Evolutionary conservation across 1,140 invertebrate genomes (phyloP), one percentile per base, ranked within the genome.

Genomic region (Diorhabda carinulata): DNA sequence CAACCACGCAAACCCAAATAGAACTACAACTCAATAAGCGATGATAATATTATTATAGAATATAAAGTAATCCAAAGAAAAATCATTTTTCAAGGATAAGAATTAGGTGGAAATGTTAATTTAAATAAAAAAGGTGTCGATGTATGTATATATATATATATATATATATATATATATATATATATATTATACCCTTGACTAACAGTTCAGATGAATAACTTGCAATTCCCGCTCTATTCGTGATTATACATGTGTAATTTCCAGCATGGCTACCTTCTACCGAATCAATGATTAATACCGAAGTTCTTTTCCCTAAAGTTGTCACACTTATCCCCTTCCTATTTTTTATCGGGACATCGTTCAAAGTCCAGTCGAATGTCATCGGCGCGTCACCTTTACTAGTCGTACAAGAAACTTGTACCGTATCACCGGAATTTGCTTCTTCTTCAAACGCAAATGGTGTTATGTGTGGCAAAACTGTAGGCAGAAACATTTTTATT

Each of bases 241-340:
- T 85, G 73, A 89, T 91, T 61, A 86, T 86, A 81, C 90, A 92
- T 70, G 87, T 87, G 78, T 90, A 91, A 72, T 88, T 84, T 42
- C 90, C 90, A 10, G 83, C 93, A 93, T 61, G 91, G 90, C 86
- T 85, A 61, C 90, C 88, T 73, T 87, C 88, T 66, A 90, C 89
- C 8, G 89, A 87, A 69, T 91, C 88, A 68, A 96, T 94, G 43
- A 87, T 88, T 68, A 97, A 82, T 74, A 93, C 83, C 66, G 87
- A 89, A 68, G 88, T 89, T 77, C 88, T 87, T 71, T 88, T 86
- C 62, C 91, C 90, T 74, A 90, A 80, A 80, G 86, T 87, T n/a
- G 77, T 71, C 5, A 77, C 72, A 57, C 57, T 65, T 58, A 79
- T 70, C 52, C 71, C 75, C 5, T 60, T n/a, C 43, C 44, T 61